phyloP scores from a whole-genome alignment of 2,888 invertebrate species.

The Noctua pronuba region DNA sequence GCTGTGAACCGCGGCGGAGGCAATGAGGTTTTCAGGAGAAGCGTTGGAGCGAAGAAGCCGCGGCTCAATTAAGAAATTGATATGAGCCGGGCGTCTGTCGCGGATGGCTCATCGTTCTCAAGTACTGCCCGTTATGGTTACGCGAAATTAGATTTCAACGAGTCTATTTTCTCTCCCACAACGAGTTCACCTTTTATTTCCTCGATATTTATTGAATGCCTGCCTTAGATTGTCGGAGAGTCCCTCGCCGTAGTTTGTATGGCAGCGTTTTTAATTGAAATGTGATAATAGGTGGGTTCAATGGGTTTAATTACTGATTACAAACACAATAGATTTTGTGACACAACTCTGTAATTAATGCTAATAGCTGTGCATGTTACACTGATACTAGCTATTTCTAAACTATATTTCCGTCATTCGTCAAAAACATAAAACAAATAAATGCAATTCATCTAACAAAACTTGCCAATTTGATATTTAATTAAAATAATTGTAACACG shows the following conservation, averaged over 20 bases:
- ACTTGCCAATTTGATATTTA: neutral
- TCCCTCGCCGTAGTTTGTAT: slow-evolving; percentile 22
- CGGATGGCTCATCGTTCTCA: slow-evolving; percentile 88
- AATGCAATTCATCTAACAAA: neutral
- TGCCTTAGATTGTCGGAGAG: slow-evolving; percentile 64
- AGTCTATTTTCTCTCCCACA: slow-evolving; percentile 86
- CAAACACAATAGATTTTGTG: slow-evolving; percentile 33
- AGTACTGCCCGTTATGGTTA: slow-evolving; percentile 88
- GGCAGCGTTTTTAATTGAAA: slow-evolving; percentile 48
- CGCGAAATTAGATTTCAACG: slow-evolving; percentile 91
- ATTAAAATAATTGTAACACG: neutral
- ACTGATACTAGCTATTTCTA: neutral
- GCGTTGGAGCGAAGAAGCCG: slow-evolving; percentile 79
- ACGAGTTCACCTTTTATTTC: slow-evolving; percentile 84
- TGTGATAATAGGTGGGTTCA: slow-evolving; percentile 10
- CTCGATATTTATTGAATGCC: slow-evolving; percentile 79
- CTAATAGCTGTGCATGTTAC: slow-evolving; percentile 9
- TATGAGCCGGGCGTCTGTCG: slow-evolving; percentile 88
- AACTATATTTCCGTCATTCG: neutral
- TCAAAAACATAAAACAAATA: neutral
- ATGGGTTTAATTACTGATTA: slow-evolving; percentile 32
- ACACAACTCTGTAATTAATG: neutral
- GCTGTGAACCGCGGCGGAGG: slow-evolving; percentile 62
- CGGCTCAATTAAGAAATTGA: slow-evolving; percentile 89
- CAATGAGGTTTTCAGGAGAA: slow-evolving; percentile 77